Base-by-base conservation (phyloP, 2,888 invertebrate species). In the Sinhomidia bicolor region DNA sequence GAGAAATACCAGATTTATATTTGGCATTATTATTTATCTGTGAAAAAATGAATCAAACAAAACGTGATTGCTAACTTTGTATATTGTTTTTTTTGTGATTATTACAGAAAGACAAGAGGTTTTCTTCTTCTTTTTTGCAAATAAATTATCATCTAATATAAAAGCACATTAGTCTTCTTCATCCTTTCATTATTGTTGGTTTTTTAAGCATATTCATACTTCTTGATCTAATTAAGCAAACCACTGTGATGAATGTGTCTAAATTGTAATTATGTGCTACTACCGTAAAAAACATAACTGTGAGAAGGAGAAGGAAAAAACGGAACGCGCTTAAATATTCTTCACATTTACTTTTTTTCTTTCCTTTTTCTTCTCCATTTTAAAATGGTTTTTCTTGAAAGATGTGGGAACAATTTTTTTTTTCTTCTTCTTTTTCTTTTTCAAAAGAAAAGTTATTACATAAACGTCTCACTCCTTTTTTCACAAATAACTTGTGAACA, bases 61-160 rank as follows among this genome's bases (percentile, higher is more conserved):
- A 2, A 47, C 9, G 36, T 47, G 44, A 47, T 47, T 12, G 20
- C 57, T 57, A 23, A 57, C 20, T 57, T 57, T 23, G 54, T 17
- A n/a, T n/a, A n/a, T n/a, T n/a, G 54, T 26, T 78, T 78, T 74
- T 47, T 57, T 29, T 54, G 29, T 96, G 92, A n/a, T n/a, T n/a
- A n/a, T n/a, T n/a, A n/a, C n/a, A n/a, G n/a, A n/a, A n/a, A n/a
- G n/a, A n/a, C n/a, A n/a, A n/a, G n/a, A n/a, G n/a, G n/a, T n/a
- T n/a, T n/a, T n/a, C n/a, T n/a, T n/a, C n/a, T n/a, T n/a, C n/a
- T 92, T 93, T 91, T 20, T 6, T 9, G 36, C 32, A 36, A 68
- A 68, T 9, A 14, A 3, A 12, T 62, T 29, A 23, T 62, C 10
- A 36, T 17, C 78, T 44, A 51, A 41, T 20, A 5, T 78, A 23